Evolutionary conservation across 2,888 invertebrate species (phyloP), one percentile per base, ranked within the genome.

Genomic region (Tridacna gigas): DNA sequence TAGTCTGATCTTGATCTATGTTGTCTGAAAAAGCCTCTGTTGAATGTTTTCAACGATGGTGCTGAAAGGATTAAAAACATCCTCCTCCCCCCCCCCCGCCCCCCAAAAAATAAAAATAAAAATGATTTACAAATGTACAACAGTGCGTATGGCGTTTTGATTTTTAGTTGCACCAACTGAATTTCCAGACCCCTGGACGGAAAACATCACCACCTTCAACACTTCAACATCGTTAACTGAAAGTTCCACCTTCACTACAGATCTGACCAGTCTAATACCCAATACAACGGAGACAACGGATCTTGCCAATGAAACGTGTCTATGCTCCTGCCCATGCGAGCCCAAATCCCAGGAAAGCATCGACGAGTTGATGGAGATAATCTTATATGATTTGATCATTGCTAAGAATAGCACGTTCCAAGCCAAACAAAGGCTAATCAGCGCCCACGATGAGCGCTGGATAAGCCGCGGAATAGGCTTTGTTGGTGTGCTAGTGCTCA

Each of bases 391-490:
- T 13, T 45, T 79, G 74, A 25, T 28, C 20, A 79, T 79, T 7
- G 37, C 63, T 20, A 74, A 74, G 51, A 79, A 74, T 56, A 66
- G 66, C n/a, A 79, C 79, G 0, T 65, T 25, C 22, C 48, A 51
- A 28, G 74, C 81, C n/a, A 79, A 79, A 48, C 69, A 83, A 56
- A 76, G 73, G 48, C 51, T 75, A 3, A 74, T 48, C 2, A 75
- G 81, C 18, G 86, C 83, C 11, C 37, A 79, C 2, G 86, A 86
- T 28, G 48, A 60, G 18, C 80, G 86, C 7, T 67, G 67, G 74
- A 60, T 81, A 13, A 77, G 81, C 48, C 79, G 73, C 5, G 76
- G 86, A 47, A 81, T 86, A 18, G 86, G 86, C 11, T 67, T 47
- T 12, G 69, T 83, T 5, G 83, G 86, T 11, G 65, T 79, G 0